A percentile compares a stretch with the other conserved stretches of the same genome.
Conservation (phyloP, 64 coral and sea anemone species). For the Platygyra sinensis region DNA sequence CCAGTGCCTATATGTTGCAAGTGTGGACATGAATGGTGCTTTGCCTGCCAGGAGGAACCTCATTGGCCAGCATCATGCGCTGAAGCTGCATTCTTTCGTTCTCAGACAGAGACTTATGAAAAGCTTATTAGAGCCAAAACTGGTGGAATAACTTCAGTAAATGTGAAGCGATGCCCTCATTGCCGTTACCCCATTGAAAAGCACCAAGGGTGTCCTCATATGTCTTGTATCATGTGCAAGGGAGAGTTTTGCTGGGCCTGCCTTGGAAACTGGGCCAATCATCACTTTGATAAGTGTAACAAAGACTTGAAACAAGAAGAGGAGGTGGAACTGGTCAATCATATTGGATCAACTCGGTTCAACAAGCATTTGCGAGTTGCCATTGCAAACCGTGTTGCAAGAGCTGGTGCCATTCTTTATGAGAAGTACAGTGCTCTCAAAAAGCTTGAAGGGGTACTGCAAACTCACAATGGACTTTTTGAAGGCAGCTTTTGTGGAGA, state of each 20-base stretch:
- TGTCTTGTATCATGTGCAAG: slow-evolving; percentile 58
- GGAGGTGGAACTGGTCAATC: slow-evolving; percentile 52
- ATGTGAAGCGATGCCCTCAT: slow-evolving; percentile 58
- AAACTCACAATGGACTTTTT: neutral
- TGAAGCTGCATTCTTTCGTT: slow-evolving; percentile 62
- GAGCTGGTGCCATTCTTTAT: slow-evolving; percentile 28
- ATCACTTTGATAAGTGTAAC: slow-evolving; percentile 10
- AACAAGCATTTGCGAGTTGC: slow-evolving; percentile 58
- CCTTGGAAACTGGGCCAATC: slow-evolving; percentile 29
- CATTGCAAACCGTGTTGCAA: slow-evolving; percentile 18
- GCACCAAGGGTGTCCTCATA: slow-evolving; percentile 64
- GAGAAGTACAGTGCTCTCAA: slow-evolving; percentile 28
- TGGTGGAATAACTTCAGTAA: slow-evolving; percentile 66
- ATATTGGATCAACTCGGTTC: slow-evolving; percentile 53
- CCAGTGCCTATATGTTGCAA: slow-evolving; percentile 64
- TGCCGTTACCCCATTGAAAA: slow-evolving; percentile 76
- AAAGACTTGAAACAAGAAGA: slow-evolving; percentile 37
- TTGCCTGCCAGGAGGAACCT: slow-evolving; percentile 71
- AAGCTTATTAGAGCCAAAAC: neutral
- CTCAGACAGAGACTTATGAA: slow-evolving; percentile 40
- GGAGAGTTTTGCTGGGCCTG: slow-evolving; percentile 74
- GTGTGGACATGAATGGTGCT: slow-evolving; percentile 81
- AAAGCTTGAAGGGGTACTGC: neutral
- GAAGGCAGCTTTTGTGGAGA: neutral
- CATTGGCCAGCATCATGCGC: slow-evolving; percentile 92